These are phyloP conservation scores for Sinhomidia bicolor DNA, from an alignment of 2,888 invertebrate genomes.

Conservation along the genomic window DNA sequence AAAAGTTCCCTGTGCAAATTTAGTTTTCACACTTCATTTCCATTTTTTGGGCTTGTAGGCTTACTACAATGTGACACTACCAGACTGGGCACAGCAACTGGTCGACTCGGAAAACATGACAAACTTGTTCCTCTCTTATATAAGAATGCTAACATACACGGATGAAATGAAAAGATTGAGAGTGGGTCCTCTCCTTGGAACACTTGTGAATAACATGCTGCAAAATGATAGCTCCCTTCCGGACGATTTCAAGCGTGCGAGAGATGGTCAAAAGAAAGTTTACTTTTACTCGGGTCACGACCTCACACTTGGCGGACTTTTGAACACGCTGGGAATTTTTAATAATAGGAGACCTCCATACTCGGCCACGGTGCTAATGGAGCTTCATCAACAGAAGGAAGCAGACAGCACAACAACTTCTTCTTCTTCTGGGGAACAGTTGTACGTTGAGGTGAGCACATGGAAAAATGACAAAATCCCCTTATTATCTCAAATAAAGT, in stretches of 20 bases:
- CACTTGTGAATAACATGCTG: slow-evolving; percentile 86
- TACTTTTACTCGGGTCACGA: slow-evolving; percentile 92
- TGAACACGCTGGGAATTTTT: slow-evolving; percentile 88
- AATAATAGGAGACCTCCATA: slow-evolving; percentile 80
- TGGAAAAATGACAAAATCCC: neutral
- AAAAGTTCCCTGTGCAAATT: neutral
- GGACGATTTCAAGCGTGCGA: slow-evolving; percentile 80
- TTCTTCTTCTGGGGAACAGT: slow-evolving; percentile 80
- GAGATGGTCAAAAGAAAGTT: slow-evolving; percentile 82
- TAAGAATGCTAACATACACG: slow-evolving; percentile 87
- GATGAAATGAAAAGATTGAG: slow-evolving; percentile 87
- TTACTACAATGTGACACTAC: slow-evolving; percentile 86
- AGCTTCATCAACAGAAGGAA: slow-evolving; percentile 84
- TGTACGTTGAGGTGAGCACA: slow-evolving; percentile 49
- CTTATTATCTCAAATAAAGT: neutral
- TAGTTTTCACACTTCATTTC: slow-evolving; percentile 8
- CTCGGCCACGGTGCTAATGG: slow-evolving; percentile 83
- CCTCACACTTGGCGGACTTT: slow-evolving; percentile 88
- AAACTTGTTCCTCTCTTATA: slow-evolving; percentile 85
- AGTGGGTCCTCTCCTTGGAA: slow-evolving; percentile 88
- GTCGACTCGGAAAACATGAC: slow-evolving; percentile 86
- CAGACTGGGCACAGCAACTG: slow-evolving; percentile 87
- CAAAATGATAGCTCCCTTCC: slow-evolving; percentile 80
- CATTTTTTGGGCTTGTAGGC: slow-evolving; percentile 81
- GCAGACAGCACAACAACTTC: neutral